Percentiles rank a stretch among this genome's conserved stretches.
phyloP scores from a whole-genome alignment of 2,888 invertebrate genomes.

The Norana najaformis region DNA sequence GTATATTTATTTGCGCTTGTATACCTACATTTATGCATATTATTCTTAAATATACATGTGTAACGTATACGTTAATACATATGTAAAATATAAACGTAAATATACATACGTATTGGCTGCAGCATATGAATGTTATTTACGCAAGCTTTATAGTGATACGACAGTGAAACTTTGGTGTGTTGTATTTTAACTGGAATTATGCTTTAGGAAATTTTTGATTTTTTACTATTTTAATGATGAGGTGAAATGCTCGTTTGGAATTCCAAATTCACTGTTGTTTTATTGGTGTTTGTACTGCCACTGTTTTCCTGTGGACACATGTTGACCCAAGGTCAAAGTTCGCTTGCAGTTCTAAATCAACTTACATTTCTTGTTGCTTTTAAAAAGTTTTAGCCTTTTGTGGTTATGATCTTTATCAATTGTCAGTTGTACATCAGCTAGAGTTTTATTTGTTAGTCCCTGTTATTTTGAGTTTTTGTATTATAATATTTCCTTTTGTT shows the following conservation, averaged over 20 bases:
- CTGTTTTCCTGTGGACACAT: too few relatives aligned
- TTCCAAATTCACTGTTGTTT: slow-evolving; percentile 10
- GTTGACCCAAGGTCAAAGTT: background rate
- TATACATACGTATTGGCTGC: background rate
- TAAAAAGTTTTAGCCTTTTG: background rate
- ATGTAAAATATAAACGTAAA: background rate
- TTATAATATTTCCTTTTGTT: background rate
- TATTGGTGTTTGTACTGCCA: background rate
- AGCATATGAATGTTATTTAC: background rate
- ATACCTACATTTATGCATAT: slow-evolving; percentile 17
- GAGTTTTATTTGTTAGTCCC: background rate
- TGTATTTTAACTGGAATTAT: slow-evolving; percentile 3
- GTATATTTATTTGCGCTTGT: slow-evolving; percentile 1
- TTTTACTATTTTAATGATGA: background rate
- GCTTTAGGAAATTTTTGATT: slow-evolving; percentile 1
- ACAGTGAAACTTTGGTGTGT: background rate
- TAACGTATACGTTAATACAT: background rate
- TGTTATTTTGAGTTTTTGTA: background rate
- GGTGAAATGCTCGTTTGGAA: background rate
- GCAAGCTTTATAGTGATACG: background rate
- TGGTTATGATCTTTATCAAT: slow-evolving; percentile 3
- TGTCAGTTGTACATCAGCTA: slow-evolving; percentile 5
- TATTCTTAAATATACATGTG: slow-evolving; percentile 17
- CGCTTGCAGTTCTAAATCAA: background rate
- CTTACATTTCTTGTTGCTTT: background rate